These are phyloP conservation scores for Enteromius trimaculatus DNA, from an alignment of 2,797 vertebrate species.

Conservation along the genomic window DNA sequence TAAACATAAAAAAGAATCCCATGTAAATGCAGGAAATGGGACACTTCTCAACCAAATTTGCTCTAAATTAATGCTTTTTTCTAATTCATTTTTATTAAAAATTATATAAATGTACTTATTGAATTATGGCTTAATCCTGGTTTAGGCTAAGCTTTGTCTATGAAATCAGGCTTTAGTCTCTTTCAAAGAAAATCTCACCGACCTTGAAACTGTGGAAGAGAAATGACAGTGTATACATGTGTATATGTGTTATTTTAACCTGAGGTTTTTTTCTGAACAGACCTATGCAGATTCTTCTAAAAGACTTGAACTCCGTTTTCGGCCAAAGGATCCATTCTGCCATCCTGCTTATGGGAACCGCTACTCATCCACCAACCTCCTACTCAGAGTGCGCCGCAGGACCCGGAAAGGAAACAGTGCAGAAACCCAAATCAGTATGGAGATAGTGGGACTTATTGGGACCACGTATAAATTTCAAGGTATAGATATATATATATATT, in stretches of 20 bases:
- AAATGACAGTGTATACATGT: neutral
- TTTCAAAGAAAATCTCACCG: neutral
- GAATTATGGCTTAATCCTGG: too few species aligned
- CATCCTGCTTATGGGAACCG: slow-evolving; percentile 92
- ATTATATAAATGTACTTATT: too few species aligned
- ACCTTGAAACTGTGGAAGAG: neutral
- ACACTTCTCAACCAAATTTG: too few species aligned
- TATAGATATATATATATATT: slow-evolving; percentile 52
- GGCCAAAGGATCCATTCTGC: slow-evolving; percentile 93
- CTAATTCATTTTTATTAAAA: too few species aligned
- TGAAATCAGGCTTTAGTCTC: neutral
- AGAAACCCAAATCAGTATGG: slow-evolving; percentile 79
- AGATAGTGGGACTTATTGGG: slow-evolving; percentile 85
- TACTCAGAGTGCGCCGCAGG: slow-evolving; percentile 83
- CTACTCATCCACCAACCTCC: slow-evolving; percentile 87
- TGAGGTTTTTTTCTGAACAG: slow-evolving; percentile 66
- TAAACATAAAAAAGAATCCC: too few species aligned
- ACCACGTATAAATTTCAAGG: slow-evolving; percentile 97
- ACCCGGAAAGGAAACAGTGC: slow-evolving; percentile 69
- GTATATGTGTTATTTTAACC: neutral
- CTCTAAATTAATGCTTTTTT: too few species aligned
- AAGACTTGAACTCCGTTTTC: slow-evolving; percentile 90
- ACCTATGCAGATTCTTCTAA: slow-evolving; percentile 84
- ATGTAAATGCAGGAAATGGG: too few species aligned
- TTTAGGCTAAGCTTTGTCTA: too few species aligned